phyloP scores from a whole-genome alignment of 2,888 invertebrate species.

The Holacanthella duospinosa region DNA sequence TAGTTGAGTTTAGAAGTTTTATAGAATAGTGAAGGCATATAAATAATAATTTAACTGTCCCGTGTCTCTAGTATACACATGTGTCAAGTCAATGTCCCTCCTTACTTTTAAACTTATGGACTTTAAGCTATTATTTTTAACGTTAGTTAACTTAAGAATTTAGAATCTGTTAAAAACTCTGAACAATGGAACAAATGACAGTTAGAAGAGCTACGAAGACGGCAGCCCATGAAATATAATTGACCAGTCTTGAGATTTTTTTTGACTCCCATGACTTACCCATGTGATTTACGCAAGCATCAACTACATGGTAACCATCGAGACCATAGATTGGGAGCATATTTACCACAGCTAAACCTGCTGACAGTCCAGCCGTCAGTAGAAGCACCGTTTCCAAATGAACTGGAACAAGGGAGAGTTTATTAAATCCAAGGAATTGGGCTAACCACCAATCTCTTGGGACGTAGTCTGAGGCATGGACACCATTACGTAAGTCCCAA shows the following conservation, averaged over 20 bases:
- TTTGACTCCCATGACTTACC: conserved; percentile 31
- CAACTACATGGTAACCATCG: conserved; percentile 36
- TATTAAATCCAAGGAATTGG: conserved; percentile 28
- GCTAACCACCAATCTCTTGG: conserved; percentile 34
- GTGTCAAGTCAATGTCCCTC: too few relatives aligned
- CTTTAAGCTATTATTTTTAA: too few relatives aligned
- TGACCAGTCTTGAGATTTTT: conserved; percentile 30
- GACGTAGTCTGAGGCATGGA: conserved; percentile 30
- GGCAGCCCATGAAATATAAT: conserved; percentile 33
- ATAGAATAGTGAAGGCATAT: too few relatives aligned
- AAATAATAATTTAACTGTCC: too few relatives aligned
- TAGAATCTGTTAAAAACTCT: conserved; percentile 30
- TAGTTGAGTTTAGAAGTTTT: not conserved
- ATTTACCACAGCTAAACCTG: conserved; percentile 36
- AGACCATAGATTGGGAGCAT: conserved; percentile 36
- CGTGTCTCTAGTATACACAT: too few relatives aligned
- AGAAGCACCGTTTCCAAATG: conserved; percentile 36
- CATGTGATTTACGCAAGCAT: conserved; percentile 19
- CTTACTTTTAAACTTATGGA: too few relatives aligned
- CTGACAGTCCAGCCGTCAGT: conserved; percentile 35
- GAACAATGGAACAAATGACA: conserved; percentile 32
- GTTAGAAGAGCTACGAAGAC: conserved; percentile 32
- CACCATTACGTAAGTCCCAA: conserved; percentile 31
- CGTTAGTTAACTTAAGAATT: too few relatives aligned
- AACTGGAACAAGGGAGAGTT: conserved; percentile 28